phyloP scores from a whole-genome alignment of 2,888 invertebrate species.

The Clunio marinus region DNA sequence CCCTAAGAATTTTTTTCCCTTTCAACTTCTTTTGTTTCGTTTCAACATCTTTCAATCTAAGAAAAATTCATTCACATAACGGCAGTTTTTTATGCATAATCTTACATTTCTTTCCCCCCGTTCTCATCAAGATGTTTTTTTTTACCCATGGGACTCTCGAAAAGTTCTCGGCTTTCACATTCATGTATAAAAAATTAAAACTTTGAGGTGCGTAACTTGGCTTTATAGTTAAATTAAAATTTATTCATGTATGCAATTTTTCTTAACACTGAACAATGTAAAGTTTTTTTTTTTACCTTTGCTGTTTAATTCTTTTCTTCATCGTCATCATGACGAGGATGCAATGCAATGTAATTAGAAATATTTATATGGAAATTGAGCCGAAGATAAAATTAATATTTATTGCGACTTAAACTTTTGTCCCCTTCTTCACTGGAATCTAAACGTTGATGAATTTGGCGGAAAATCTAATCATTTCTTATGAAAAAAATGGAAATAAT shows the following conservation, averaged over 20 bases:
- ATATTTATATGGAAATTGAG: constrained; percentile 20
- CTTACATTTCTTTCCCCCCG: constrained; percentile 7
- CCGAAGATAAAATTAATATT: constrained; percentile 2
- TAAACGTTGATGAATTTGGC: too few species aligned
- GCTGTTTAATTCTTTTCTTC: neutral
- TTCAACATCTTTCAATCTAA: neutral
- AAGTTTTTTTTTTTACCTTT: neutral
- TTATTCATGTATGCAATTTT: constrained; percentile 34
- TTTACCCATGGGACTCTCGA: constrained; percentile 15
- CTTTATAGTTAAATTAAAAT: constrained; percentile 8
- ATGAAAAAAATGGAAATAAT: too few species aligned
- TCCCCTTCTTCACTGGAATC: too few species aligned
- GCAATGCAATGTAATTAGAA: constrained; percentile 35
- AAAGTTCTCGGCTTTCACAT: neutral
- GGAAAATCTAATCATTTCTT: too few species aligned
- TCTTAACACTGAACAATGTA: neutral
- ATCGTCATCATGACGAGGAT: constrained; percentile 8
- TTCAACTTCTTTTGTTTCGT: constrained; percentile 12
- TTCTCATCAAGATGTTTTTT: constrained; percentile 28
- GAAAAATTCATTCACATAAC: constrained; percentile 36
- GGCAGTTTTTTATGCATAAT: constrained; percentile 36
- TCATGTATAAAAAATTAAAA: constrained; percentile 26
- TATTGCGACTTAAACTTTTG: too few species aligned
- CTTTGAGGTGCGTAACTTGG: constrained; percentile 26
- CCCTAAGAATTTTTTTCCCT: constrained; percentile 29